A percentile compares a stretch with the other conserved stretches of the same genome.
phyloP scores from a whole-genome alignment of 2,113 vertebrate species.

The Antechinus stuartii region DNA sequence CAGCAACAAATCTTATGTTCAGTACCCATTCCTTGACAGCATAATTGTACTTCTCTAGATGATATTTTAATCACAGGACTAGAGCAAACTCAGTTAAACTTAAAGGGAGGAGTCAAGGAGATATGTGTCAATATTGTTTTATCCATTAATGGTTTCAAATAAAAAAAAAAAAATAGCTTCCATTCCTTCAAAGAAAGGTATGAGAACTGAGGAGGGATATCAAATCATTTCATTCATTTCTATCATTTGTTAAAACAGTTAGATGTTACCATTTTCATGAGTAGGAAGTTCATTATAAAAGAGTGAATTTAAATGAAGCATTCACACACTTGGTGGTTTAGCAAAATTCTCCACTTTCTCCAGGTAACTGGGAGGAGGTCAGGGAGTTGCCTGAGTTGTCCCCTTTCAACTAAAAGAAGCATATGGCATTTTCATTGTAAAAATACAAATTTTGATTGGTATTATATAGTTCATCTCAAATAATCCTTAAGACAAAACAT shows the following conservation, averaged over 20 bases:
- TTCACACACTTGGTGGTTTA: background rate
- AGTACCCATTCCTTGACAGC: constrained; percentile 76
- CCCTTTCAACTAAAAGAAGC: background rate
- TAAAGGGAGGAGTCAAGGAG: constrained; percentile 27
- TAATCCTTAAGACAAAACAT: background rate
- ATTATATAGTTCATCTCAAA: background rate
- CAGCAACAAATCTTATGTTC: constrained; percentile 77
- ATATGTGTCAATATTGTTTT: constrained; percentile 11
- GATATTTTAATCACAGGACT: constrained; percentile 78
- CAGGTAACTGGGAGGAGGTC: background rate
- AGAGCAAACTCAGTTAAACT: constrained; percentile 53
- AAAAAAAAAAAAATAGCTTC: background rate
- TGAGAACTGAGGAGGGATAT: background rate
- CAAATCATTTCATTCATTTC: constrained; percentile 25
- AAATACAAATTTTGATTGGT: background rate
- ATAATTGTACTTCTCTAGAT: constrained; percentile 75
- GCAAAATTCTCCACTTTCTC: background rate
- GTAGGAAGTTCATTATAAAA: constrained; percentile 30
- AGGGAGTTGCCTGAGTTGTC: background rate
- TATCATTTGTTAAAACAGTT: constrained; percentile 32
- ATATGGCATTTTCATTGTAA: background rate
- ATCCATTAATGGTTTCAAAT: background rate
- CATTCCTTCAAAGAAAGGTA: constrained; percentile 14
- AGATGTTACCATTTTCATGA: constrained; percentile 20
- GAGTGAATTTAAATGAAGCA: constrained; percentile 44